phyloP scores from a whole-genome alignment of 2,888 invertebrate species.

The Spodoptera exigua region DNA sequence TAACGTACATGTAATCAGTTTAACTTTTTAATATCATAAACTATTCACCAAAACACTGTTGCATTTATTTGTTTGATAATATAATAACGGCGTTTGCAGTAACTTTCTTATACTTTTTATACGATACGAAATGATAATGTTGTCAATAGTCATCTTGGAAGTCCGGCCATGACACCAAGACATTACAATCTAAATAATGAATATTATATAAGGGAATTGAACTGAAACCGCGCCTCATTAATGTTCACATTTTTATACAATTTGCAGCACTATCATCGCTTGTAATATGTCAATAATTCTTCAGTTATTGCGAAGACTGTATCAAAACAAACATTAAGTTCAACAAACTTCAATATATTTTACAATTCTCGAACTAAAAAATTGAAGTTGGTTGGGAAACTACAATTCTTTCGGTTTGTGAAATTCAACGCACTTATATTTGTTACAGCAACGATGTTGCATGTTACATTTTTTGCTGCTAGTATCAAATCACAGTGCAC shows the following conservation, averaged over 20 bases:
- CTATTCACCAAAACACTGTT: too few species aligned
- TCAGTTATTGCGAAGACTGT: not conserved
- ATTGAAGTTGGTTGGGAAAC: too few species aligned
- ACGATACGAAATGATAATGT: constrained; percentile 30
- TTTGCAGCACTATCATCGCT: constrained; percentile 42
- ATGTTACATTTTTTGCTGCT: too few species aligned
- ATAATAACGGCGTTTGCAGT: too few species aligned
- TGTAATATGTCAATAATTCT: constrained; percentile 34
- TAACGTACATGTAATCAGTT: too few species aligned
- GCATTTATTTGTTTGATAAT: too few species aligned
- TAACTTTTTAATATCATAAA: too few species aligned
- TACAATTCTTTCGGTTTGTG: not conserved
- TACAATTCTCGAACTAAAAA: too few species aligned
- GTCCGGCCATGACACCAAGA: constrained; percentile 47
- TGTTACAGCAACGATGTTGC: not conserved
- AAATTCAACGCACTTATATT: constrained; percentile 8
- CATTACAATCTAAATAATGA: constrained; percentile 51
- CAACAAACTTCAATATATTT: too few species aligned
- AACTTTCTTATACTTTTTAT: too few species aligned
- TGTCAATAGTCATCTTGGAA: constrained; percentile 54
- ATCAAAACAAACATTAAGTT: not conserved
- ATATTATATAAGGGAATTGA: constrained; percentile 6
- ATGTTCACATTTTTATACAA: constrained; percentile 50
- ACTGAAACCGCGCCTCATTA: constrained; percentile 52
- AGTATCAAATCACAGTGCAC: not conserved